A percentile compares a stretch with the other conserved stretches of the same genome.
Evolutionary conservation across 1,140 invertebrate species (phyloP).

Genomic region (Cataglyphis hispanica): DNA sequence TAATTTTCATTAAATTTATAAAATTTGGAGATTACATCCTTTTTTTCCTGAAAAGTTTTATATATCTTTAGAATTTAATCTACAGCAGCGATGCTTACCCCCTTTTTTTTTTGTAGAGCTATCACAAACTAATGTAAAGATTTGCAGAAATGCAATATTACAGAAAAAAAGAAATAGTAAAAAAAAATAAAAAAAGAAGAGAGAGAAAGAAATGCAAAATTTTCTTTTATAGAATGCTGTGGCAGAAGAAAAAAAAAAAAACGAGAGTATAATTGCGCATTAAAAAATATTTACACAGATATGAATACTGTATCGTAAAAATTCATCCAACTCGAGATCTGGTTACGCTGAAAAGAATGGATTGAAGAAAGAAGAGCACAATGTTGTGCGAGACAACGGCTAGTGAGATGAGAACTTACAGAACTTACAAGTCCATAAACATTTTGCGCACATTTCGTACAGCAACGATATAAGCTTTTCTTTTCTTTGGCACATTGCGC

Average conservation of each 20-base stretch:
- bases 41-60: conserved; percentile 73
- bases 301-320: conserved; percentile 61
- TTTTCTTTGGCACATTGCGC: background rate
- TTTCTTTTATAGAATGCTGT: conserved; percentile 50
- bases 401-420: conserved; percentile 72
- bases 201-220: conserved; percentile 59
- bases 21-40: conserved; percentile 74
- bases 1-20: background rate
- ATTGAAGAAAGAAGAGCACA: conserved; percentile 65
- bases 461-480: background rate
- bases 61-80: conserved; percentile 65
- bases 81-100: conserved; percentile 76
- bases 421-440: conserved; percentile 67
- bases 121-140: conserved; percentile 71
- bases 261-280: conserved; percentile 57
- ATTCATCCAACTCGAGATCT: conserved; percentile 78
- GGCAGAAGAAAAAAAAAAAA: conserved; percentile 46
- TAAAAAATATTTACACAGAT: conserved; percentile 77
- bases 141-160: conserved; percentile 78
- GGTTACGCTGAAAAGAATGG: conserved; percentile 79
- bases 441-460: conserved; percentile 44
- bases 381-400: conserved; percentile 59
- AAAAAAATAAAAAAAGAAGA: conserved; percentile 56
- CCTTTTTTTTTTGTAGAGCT: conserved; percentile 70
- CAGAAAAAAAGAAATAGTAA: conserved; percentile 72